Evolutionary conservation across 1,140 invertebrate species (phyloP).

Genomic region (Fopius arisanus): DNA sequence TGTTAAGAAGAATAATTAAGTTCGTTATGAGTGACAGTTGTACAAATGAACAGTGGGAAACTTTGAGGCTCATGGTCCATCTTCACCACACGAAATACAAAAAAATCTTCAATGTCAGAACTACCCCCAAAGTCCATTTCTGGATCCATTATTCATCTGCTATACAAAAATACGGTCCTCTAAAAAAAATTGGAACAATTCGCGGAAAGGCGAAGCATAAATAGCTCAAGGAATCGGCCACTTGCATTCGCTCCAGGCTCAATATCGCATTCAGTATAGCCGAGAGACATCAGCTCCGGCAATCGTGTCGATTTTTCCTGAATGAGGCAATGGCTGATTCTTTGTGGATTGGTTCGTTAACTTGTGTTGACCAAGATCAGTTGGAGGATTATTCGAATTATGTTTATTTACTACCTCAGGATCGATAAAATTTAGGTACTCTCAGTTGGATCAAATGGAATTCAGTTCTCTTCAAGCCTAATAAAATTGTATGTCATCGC

Average conservation of each 20-base stretch:
- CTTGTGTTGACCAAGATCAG: neutral
- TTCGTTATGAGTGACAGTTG: neutral
- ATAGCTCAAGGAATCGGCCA: neutral
- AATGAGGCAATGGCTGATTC: neutral
- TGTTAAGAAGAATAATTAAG: neutral
- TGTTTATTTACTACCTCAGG: neutral
- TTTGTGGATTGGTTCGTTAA: neutral
- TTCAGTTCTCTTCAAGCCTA: neutral
- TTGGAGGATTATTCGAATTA: neutral
- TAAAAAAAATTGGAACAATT: neutral
- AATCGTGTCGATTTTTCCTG: neutral
- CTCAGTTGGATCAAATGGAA: neutral
- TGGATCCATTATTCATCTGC: neutral
- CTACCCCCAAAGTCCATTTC: neutral
- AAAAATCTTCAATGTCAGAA: neutral
- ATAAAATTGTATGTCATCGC: neutral
- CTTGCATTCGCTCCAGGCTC: neutral
- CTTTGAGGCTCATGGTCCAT: neutral
- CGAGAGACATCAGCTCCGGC: neutral
- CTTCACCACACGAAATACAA: neutral
- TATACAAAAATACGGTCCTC: neutral
- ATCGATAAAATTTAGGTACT: neutral
- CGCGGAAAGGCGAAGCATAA: neutral
- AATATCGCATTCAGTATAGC: neutral
- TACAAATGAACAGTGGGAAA: neutral